Evolutionary conservation across 2,888 invertebrate species (phyloP).

Genomic region (Heliconius erato): DNA sequence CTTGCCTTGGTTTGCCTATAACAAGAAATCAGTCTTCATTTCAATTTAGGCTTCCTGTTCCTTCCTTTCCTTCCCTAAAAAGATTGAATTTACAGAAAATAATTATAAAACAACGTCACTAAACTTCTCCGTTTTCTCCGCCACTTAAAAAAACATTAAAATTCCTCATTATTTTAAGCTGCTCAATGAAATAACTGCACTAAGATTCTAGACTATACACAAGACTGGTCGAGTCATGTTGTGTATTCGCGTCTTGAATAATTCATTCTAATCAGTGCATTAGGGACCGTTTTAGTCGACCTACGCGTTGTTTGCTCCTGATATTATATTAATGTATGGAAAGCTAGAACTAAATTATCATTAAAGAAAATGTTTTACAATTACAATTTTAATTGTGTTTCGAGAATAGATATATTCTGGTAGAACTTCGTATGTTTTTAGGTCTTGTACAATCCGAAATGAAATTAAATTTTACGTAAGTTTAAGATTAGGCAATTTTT

Average conservation of each 20-base stretch:
- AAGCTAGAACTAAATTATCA: conserved; percentile 36
- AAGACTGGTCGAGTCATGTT: conserved; percentile 33
- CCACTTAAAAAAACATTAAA: no score
- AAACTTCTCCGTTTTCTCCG: no score
- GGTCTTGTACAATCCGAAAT: no score
- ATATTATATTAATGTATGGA: conserved; percentile 39
- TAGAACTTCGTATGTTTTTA: background rate
- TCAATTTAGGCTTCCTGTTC: no score
- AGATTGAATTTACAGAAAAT: no score
- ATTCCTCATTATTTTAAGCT: no score
- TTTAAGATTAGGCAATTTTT: no score
- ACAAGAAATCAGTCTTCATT: no score
- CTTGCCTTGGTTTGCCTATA: no score
- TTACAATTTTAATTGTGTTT: conserved; percentile 15
- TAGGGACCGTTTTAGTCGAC: conserved; percentile 61
- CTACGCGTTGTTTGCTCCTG: conserved; percentile 50
- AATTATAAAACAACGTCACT: no score
- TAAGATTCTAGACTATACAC: conserved; percentile 18
- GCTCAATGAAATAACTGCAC: background rate
- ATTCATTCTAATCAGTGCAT: conserved; percentile 83
- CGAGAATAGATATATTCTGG: background rate
- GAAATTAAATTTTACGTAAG: no score
- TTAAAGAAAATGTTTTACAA: conserved; percentile 37
- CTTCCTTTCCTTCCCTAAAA: no score
- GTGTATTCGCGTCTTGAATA: conserved; percentile 72